Base-by-base conservation (phyloP, 2,888 invertebrate species). In the Macropis europaea region DNA sequence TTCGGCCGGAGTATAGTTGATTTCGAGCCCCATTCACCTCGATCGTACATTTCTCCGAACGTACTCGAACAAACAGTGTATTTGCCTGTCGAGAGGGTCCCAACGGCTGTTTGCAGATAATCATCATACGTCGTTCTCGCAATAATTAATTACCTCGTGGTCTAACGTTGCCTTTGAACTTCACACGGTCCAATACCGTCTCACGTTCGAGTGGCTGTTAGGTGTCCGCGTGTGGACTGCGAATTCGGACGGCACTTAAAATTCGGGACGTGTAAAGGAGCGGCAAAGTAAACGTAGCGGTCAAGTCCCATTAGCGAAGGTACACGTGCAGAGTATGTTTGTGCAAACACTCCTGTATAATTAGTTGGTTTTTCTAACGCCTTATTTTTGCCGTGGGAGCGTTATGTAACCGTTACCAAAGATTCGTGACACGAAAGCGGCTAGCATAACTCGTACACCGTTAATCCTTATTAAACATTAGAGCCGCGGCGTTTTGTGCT, bases 281-380 rank as follows among this genome's bases (percentile, higher is more conserved):
- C 45, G 69, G 64, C 59, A 56, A 62, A 50, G 70, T 34, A 70
- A 69, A 71, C 71, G 50, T 57, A 53, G 71, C 70, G 68, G 59
- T 45, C 62, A 47, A 43, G 50, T 19, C 32, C 34, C 62, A 48
- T 72, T 70, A 53, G 34, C 52, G 22, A 57, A 45, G 34, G 62
- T 70, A 61, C 62, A 57, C 50, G 38, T n/a, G n/a, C 11, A 24
- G 45, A 15, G n/a, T 19, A 28, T 17, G 42, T 24, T 43, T 45
- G 57, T 57, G 9, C 60, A 72, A 70, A 69, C 71, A 62, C 52
- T 68, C 17, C 22, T 19, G 61, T 43, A 71, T 61, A 68, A 71
- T 71, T 64, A 71, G 52, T 38, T 34, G 50, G 11, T 50, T 68
- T 56, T 69, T 40, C 54, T 60, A 50, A 9, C 60, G 69, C 60